Conservation (phyloP, 2,113 vertebrate species). For the Coregonus clupeaformis region DNA sequence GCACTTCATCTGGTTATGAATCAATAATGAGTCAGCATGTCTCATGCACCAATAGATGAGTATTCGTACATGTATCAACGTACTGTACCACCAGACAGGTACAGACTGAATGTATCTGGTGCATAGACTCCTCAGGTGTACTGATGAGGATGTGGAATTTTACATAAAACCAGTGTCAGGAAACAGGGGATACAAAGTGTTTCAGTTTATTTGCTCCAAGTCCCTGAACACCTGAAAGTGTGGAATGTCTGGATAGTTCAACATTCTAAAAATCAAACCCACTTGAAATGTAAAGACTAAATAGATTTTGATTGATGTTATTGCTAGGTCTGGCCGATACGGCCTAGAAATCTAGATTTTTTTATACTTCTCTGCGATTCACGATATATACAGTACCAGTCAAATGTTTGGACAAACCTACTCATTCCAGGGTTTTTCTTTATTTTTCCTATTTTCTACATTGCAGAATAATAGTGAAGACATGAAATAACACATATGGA, state of each 20-base stretch:
- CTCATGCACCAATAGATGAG: neutral
- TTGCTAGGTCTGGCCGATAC: no score
- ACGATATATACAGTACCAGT: no score
- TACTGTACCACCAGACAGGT: neutral
- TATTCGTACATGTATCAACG: neutral
- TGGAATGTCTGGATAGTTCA: neutral
- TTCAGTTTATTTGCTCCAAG: conserved; percentile 19
- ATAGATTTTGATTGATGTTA: no score
- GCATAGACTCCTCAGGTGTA: neutral
- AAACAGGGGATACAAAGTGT: neutral
- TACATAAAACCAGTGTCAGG: neutral
- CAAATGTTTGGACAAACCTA: no score
- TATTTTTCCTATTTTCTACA: no score
- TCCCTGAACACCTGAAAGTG: conserved; percentile 30
- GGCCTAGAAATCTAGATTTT: no score
- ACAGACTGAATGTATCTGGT: neutral
- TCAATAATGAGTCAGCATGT: conserved; percentile 29
- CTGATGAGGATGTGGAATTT: neutral
- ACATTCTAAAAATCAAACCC: neutral
- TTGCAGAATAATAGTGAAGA: no score
- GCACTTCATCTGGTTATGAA: conserved; percentile 16
- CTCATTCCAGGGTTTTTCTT: no score
- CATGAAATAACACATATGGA: no score
- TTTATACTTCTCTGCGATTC: no score
- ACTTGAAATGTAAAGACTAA: no score